Evolutionary conservation across 2,888 invertebrate species (phyloP).

Genomic region (Dysmachus trigonus): DNA sequence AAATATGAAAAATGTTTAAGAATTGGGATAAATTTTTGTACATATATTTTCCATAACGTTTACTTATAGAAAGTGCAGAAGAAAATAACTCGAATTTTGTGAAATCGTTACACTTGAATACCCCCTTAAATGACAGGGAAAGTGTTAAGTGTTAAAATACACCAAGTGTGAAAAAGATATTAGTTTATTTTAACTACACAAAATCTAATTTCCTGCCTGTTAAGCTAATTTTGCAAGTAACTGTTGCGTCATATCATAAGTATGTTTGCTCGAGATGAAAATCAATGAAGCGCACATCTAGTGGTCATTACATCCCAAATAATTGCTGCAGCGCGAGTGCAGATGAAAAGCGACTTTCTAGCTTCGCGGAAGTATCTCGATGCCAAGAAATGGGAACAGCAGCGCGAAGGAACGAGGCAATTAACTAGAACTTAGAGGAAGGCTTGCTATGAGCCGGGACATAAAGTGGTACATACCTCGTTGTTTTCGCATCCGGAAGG

Average conservation of each 20-base stretch:
- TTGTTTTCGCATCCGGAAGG: background rate
- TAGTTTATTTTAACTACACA: too few species aligned
- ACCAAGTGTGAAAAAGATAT: too few species aligned
- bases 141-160: too few species aligned
- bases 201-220: too few species aligned
- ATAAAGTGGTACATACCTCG: background rate
- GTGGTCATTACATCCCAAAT: slow-evolving; percentile 15
- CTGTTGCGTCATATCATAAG: background rate
- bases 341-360: background rate
- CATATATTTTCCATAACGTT: too few species aligned
- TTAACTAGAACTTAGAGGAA: background rate
- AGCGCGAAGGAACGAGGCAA: background rate
- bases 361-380: background rate
- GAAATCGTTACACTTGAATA: too few species aligned
- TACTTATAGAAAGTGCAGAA: too few species aligned
- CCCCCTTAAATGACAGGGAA: too few species aligned
- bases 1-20: too few species aligned
- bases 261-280: background rate
- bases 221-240: background rate
- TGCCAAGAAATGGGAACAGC: background rate
- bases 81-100: too few species aligned
- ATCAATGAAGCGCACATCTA: background rate
- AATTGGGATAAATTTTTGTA: too few species aligned
- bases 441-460: background rate
- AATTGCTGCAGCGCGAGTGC: background rate